Conservation (phyloP, 2,113 vertebrate genomes). For the Heterotis niloticus region DNA sequence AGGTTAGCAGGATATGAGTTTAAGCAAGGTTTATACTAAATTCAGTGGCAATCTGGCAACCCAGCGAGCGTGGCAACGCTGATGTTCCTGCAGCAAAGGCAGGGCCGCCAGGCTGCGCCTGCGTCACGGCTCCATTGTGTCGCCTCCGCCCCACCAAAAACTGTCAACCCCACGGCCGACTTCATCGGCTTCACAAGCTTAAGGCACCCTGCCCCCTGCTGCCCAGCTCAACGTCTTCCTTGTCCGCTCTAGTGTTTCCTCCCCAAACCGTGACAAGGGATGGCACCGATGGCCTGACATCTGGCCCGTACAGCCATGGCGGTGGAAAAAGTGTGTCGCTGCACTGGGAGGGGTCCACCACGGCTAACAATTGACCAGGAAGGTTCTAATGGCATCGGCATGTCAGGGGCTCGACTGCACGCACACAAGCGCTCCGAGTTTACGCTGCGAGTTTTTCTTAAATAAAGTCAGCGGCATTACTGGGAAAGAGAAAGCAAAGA, state of each 20-base stretch:
- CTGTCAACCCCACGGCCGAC: constrained; percentile 38
- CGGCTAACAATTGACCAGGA: neutral
- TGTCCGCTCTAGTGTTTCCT: constrained; percentile 43
- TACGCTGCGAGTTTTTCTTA: no score
- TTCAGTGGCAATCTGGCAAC: no score
- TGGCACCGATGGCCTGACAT: constrained; percentile 48
- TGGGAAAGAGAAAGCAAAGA: neutral
- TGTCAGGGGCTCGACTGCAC: neutral
- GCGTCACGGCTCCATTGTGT: neutral
- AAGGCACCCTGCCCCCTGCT: constrained; percentile 39
- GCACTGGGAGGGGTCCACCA: constrained; percentile 34
- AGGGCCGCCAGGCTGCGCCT: constrained; percentile 17
- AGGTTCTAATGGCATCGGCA: neutral
- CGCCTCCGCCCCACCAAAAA: neutral
- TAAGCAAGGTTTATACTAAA: no score
- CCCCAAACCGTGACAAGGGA: constrained; percentile 25
- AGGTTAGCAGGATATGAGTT: neutral
- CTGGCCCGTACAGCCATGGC: constrained; percentile 57
- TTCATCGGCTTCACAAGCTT: constrained; percentile 35
- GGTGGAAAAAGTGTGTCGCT: constrained; percentile 57
- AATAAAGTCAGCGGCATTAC: neutral
- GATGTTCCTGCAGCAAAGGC: neutral
- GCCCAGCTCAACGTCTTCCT: constrained; percentile 36
- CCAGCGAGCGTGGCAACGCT: no score
- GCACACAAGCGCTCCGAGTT: no score